These are phyloP conservation scores for Nannoperca australis DNA, from an alignment of 2,797 vertebrate genomes.

Conservation along the genomic window DNA sequence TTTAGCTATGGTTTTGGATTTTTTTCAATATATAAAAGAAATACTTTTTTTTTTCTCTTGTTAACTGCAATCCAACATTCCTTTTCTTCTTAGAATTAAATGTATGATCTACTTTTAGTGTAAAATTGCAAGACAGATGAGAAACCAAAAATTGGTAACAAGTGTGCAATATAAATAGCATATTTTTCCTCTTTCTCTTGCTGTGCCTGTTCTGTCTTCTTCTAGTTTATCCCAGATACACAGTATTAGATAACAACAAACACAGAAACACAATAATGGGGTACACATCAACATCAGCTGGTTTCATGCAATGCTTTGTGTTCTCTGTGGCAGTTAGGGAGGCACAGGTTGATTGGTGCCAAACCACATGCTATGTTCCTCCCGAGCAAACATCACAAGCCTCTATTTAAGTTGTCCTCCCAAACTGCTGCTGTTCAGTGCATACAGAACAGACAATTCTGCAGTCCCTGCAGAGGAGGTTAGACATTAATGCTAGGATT, in stretches of 20 bases:
- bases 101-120: not conserved
- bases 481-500: constrained; percentile 38
- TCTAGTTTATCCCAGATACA: constrained; percentile 59
- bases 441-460: constrained; percentile 21
- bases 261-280: constrained; percentile 68
- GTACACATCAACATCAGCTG: constrained; percentile 66
- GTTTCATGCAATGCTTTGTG: constrained; percentile 60
- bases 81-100: not conserved
- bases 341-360: constrained; percentile 66
- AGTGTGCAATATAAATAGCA: not conserved
- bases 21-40: not conserved
- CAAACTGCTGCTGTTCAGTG: constrained; percentile 51
- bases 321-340: constrained; percentile 55
- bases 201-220: constrained; percentile 44
- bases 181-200: constrained; percentile 36
- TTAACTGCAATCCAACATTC: not conserved
- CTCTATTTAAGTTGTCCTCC: constrained; percentile 71
- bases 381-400: constrained; percentile 67
- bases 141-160: not conserved
- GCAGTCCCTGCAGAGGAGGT: constrained; percentile 21
- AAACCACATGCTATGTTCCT: constrained; percentile 71
- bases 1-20: not conserved
- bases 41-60: not conserved
- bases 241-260: constrained; percentile 63
- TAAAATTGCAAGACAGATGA: constrained; percentile 11